These are phyloP conservation scores for Trichonephila clavata DNA, from an alignment of 1,140 invertebrate genomes.

Conservation along the genomic window DNA sequence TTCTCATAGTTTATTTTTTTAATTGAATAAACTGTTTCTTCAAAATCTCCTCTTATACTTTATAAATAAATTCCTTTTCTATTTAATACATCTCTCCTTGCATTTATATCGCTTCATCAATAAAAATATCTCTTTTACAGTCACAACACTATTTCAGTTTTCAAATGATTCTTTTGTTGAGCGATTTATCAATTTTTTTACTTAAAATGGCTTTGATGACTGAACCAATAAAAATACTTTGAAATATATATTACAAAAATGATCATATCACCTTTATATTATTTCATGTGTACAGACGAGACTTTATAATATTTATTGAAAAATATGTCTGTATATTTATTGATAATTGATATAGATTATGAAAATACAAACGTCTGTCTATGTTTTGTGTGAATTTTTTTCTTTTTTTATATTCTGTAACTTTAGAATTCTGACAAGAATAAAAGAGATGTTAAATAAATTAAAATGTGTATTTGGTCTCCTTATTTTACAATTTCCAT, in stretches of 20 bases:
- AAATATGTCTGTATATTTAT: slow-evolving; percentile 71
- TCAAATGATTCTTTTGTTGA: no score
- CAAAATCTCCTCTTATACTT: no score
- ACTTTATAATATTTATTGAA: slow-evolving; percentile 70
- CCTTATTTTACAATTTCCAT: no score
- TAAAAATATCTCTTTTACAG: no score
- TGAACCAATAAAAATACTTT: neutral
- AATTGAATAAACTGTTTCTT: no score
- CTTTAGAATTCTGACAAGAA: slow-evolving; percentile 69
- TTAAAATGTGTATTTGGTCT: slow-evolving; percentile 22
- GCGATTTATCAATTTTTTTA: no score
- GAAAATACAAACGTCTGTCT: slow-evolving; percentile 40
- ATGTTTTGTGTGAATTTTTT: slow-evolving; percentile 28
- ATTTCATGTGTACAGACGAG: slow-evolving; percentile 53
- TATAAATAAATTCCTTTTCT: no score
- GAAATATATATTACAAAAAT: neutral
- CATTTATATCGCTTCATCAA: no score
- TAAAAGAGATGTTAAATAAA: slow-evolving; percentile 68
- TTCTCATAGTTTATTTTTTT: no score
- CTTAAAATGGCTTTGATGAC: neutral
- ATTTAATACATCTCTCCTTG: no score
- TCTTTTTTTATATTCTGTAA: slow-evolving; percentile 64
- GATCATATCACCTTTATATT: neutral
- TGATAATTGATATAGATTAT: slow-evolving; percentile 67
- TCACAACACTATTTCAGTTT: no score